phyloP scores from a whole-genome alignment of 2,888 invertebrate genomes.

The Lepidochrysops patricia region DNA sequence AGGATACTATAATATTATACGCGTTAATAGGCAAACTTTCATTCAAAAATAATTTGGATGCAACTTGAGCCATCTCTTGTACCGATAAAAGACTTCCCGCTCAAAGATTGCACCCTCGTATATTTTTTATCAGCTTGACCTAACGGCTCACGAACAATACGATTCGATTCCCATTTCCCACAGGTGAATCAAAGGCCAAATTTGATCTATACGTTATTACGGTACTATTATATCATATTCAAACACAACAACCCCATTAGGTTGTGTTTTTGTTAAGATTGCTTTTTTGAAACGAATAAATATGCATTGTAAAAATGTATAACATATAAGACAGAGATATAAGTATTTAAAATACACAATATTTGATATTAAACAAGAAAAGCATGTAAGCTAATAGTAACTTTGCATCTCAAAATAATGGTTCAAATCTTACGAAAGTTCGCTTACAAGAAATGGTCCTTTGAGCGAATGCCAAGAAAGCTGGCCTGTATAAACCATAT shows the following conservation, averaged over 20 bases:
- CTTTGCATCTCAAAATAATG: background rate
- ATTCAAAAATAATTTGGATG: background rate
- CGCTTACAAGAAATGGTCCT: background rate
- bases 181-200: conserved; percentile 27
- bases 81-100: conserved; percentile 13
- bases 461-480: background rate
- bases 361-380: too few relatives aligned
- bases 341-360: too few relatives aligned
- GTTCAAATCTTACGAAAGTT: background rate
- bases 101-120: conserved; percentile 54
- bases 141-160: conserved; percentile 47
- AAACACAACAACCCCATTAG: background rate
- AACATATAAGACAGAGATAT: too few relatives aligned
- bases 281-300: background rate
- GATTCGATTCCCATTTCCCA: conserved; percentile 22
- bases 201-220: background rate
- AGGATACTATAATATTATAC: too few relatives aligned
- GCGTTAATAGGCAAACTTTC: too few relatives aligned
- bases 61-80: background rate
- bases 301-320: background rate
- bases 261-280: background rate
- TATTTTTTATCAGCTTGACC: conserved; percentile 51
- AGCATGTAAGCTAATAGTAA: background rate
- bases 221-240: background rate
- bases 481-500: background rate